Evolutionary conservation across 2,797 vertebrate genomes (phyloP), one percentile per base, ranked within the genome.

Genomic region (Lepus townsendii): DNA sequence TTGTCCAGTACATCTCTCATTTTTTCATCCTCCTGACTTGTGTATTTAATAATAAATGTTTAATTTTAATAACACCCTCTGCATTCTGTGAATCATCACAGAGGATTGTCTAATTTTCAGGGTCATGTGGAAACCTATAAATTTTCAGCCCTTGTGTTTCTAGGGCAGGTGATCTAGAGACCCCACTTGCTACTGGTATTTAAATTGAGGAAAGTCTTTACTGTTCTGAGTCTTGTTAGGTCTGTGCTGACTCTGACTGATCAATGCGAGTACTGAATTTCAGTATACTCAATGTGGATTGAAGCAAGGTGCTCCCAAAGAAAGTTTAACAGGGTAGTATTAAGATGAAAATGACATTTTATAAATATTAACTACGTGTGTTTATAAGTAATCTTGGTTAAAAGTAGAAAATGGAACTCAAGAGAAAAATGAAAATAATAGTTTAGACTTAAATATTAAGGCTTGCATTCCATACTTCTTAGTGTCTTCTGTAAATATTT

Each of bases 261-360:
- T 54, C 22, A 2, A 12, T 12, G 9, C 14, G 72, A 88, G 83
- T 77, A 82, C 0, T 92, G 32, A 83, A 83, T 65, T 88, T 88
- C 35, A 88, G 42, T 14, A 22, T n/a, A 50, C 60, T n/a, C n/a
- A 35, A 19, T 42, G 27, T 63, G 30, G 3, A 62, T 24, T 52
- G 54, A 54, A 83, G 76, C 10, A 38, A 2, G 62, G 17, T 14
- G 42, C 22, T 83, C 47, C 3, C 38, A 78, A 65, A 78, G 38
- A 47, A 75, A 42, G 10, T 71, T 42, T 89, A 88, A 35, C 32
- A 65, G 2, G 2, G 12, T 57, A 63, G 13, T 30, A 75, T 27
- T 69, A 73, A 83, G n/a, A 75, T 86, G 13, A 72, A 94, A 92
- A 66, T 68, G 16, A 62, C 47, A 42, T 83, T 88, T 83, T 26